phyloP scores from a whole-genome alignment of 2,113 vertebrate species.

The Prochilodus magdalenae region DNA sequence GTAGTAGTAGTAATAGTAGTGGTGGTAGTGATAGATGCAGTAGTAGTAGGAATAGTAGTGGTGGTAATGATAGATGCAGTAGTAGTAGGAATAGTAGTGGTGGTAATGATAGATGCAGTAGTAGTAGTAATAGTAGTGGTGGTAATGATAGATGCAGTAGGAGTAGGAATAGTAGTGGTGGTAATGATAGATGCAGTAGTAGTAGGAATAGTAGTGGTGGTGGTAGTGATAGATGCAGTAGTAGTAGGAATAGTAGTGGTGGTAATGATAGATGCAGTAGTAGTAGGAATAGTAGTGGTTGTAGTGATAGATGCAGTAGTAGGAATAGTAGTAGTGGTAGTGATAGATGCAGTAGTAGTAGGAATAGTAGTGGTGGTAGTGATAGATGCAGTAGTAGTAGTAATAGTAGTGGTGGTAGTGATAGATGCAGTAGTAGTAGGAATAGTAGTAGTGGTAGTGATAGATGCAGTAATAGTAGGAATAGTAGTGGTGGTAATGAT shows the following conservation, averaged over 20 bases:
- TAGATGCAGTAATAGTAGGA: background rate
- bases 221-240: too few relatives aligned
- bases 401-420: background rate
- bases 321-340: background rate
- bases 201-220: background rate
- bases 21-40: background rate
- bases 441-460: background rate
- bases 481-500: background rate
- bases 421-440: background rate
- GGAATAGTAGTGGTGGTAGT: background rate
- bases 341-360: background rate
- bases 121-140: background rate
- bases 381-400: background rate
- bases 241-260: too few relatives aligned
- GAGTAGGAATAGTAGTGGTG: background rate
- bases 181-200: background rate
- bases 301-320: background rate
- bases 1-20: background rate
- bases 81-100: background rate
- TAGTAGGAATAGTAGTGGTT: too few relatives aligned
- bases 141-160: background rate
- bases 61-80: background rate
- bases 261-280: too few relatives aligned
- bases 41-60: background rate
- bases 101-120: background rate